phyloP scores from a whole-genome alignment of 2,113 vertebrate genomes.

The Lasiurus cinereus region DNA sequence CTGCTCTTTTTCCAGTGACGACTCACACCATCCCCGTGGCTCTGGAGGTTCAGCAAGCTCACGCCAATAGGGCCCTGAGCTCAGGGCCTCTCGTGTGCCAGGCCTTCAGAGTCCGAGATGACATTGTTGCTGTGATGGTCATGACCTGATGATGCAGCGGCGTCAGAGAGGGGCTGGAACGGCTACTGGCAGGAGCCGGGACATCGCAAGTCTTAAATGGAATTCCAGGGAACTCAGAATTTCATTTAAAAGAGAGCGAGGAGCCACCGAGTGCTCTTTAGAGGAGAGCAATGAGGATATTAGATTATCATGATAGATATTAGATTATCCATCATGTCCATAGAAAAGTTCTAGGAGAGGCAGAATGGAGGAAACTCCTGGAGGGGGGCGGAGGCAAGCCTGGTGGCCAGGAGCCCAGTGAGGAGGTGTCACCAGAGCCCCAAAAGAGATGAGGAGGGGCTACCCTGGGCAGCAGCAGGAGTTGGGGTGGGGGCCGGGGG shows the following conservation, averaged over 20 bases:
- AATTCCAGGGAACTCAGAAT: background rate
- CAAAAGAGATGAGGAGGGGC: background rate
- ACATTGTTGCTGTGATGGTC: background rate
- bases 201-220: background rate
- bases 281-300: background rate
- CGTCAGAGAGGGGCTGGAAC: background rate
- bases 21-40: too few species aligned
- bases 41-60: background rate
- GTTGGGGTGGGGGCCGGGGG: background rate
- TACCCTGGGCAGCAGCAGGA: rapidly evolving
- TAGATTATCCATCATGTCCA: background rate
- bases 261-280: background rate
- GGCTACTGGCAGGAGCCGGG: background rate
- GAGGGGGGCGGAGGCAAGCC: background rate
- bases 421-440: background rate
- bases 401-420: background rate
- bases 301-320: background rate
- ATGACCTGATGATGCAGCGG: background rate
- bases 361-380: background rate
- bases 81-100: rapidly evolving
- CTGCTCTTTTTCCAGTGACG: background rate
- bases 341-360: background rate
- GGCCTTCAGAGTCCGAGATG: rapidly evolving
- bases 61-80: rapidly evolving
- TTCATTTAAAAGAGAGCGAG: background rate